Evolutionary conservation across 1,140 invertebrate species (phyloP).

Genomic region (Vanessa tameamea): DNA sequence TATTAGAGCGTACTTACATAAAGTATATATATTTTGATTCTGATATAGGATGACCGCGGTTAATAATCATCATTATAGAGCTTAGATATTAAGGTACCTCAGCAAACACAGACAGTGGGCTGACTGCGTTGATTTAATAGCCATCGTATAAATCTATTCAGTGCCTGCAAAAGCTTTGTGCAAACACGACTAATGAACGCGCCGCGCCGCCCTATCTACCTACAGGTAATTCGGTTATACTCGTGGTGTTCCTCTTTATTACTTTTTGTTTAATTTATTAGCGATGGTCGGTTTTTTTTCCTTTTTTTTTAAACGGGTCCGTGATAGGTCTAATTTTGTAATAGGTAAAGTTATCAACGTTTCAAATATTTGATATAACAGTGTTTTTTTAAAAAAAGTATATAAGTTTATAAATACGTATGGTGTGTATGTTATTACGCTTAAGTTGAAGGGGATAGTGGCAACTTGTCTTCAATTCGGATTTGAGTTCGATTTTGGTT

Average conservation of each 20-base stretch:
- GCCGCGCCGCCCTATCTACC: slow-evolving; percentile 38
- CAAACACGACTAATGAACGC: slow-evolving; percentile 70
- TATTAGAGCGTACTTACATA: no score
- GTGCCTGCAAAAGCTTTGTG: slow-evolving; percentile 57
- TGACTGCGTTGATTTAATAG: slow-evolving; percentile 59
- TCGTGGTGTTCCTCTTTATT: slow-evolving; percentile 53
- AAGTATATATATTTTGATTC: no score
- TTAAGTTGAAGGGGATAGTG: no score
- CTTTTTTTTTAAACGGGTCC: slow-evolving; percentile 13
- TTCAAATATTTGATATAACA: not conserved
- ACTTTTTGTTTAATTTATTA: slow-evolving; percentile 39
- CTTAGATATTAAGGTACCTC: slow-evolving; percentile 41
- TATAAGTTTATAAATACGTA: no score
- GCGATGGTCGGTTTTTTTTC: slow-evolving; percentile 12
- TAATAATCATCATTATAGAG: not conserved
- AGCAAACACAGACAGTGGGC: slow-evolving; percentile 58
- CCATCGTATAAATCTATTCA: slow-evolving; percentile 64
- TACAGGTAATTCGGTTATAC: slow-evolving; percentile 61
- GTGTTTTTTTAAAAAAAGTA: not conserved
- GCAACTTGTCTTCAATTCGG: no score
- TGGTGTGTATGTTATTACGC: no score
- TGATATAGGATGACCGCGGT: not conserved
- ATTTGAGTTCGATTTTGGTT: no score
- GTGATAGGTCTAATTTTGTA: not conserved
- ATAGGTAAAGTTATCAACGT: not conserved